Percentiles rank a stretch among this genome's conserved stretches.
phyloP scores from a whole-genome alignment of 2,797 vertebrate species.

The Salmo trutta region DNA sequence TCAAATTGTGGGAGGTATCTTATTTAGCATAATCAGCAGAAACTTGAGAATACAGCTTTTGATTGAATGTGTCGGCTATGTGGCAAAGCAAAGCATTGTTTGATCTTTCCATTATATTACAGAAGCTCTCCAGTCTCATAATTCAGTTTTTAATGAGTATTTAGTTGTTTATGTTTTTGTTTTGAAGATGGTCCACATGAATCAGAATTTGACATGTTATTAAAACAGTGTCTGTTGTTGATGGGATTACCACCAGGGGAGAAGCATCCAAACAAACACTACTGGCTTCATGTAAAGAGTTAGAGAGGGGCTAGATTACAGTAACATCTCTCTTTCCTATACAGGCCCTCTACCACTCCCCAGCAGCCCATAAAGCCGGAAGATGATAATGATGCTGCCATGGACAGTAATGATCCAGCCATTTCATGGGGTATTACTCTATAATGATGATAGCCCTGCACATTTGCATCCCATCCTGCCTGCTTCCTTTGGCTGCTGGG shows the following conservation, averaged over 20 bases:
- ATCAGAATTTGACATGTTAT: conserved; percentile 70
- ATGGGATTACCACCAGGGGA: conserved; percentile 47
- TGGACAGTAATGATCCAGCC: conserved; percentile 91
- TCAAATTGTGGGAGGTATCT: too few relatives aligned
- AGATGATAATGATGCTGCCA: conserved; percentile 90
- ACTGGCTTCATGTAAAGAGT: conserved; percentile 59
- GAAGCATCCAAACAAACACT: conserved; percentile 70
- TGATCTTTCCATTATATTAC: background rate
- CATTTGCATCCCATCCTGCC: conserved; percentile 95
- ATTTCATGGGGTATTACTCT: conserved; percentile 99
- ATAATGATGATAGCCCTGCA: conserved; percentile 95
- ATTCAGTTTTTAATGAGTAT: conserved; percentile 54
- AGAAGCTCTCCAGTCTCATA: conserved; percentile 15
- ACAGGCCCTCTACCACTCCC: conserved; percentile 73
- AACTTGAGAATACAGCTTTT: background rate
- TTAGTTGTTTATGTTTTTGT: conserved; percentile 63
- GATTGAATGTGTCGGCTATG: background rate
- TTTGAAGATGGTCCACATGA: conserved; percentile 59
- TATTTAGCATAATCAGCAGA: background rate
- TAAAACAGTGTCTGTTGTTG: conserved; percentile 54
- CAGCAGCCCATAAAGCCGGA: conserved; percentile 86
- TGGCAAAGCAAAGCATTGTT: background rate
- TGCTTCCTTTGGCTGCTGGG: conserved; percentile 80
- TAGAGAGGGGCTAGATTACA: conserved; percentile 27
- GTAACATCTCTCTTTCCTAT: conserved; percentile 34